A percentile compares a stretch with the other conserved stretches of the same genome.
These are phyloP conservation scores for Kryptolebias ocellatus DNA, from an alignment of 2,797 vertebrate genomes.

Conservation along the genomic window DNA sequence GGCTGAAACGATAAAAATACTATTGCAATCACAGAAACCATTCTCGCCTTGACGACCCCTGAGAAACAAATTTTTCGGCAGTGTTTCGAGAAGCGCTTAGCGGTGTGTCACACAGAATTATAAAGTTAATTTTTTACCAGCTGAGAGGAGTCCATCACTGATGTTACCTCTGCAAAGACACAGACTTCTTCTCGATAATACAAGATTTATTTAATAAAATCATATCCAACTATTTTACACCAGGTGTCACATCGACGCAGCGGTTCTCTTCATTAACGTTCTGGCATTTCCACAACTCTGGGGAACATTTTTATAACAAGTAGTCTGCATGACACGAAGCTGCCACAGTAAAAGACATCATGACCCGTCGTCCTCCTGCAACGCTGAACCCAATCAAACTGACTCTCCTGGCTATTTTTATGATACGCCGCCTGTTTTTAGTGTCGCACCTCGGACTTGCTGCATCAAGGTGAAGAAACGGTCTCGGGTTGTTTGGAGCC, in stretches of 20 bases:
- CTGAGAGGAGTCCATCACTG: too few relatives aligned
- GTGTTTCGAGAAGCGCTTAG: too few relatives aligned
- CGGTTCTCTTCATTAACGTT: neutral
- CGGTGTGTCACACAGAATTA: too few relatives aligned
- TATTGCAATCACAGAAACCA: too few relatives aligned
- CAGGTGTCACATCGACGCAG: conserved; percentile 1
- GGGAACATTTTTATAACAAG: neutral
- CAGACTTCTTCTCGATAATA: too few relatives aligned
- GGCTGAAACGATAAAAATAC: too few relatives aligned
- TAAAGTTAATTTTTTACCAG: too few relatives aligned
- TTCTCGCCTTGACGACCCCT: too few relatives aligned
- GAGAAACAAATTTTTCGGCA: too few relatives aligned
- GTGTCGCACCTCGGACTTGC: neutral
- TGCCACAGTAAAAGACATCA: neutral
- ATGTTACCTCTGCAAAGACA: too few relatives aligned
- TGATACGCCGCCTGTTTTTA: conserved; percentile 3
- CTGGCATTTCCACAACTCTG: neutral
- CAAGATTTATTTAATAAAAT: neutral
- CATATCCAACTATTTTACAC: neutral
- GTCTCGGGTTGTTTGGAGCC: neutral
- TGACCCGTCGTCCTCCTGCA: neutral
- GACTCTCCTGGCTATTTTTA: neutral
- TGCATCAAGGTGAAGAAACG: neutral
- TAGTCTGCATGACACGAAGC: neutral
- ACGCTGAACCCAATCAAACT: neutral